Evolutionary conservation across 2,113 vertebrate species (phyloP), one percentile per base, ranked within the genome.

Genomic region (Vulpes vulpes): DNA sequence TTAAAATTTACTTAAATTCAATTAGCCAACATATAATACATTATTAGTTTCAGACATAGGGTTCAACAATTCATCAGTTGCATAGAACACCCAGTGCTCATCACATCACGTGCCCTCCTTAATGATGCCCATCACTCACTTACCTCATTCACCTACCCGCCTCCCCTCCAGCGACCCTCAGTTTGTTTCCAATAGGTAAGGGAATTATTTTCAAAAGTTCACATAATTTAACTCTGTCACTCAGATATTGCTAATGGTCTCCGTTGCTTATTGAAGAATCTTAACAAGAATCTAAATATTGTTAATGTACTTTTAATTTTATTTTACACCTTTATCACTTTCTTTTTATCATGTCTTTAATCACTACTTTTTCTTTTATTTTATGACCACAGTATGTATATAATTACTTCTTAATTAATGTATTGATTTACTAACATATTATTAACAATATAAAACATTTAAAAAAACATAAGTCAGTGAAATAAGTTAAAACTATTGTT

Each of bases 391-490:
- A 74, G 10, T 73, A 16, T 83, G 1, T 78, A 1, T 32, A 43
- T 76, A 78, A 76, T 92, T 83, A 93, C 32, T 87, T 80, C 65
- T 74, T 65, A 78, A 76, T 92, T 85, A 38, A 23, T 89, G 15
- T 0, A 81, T 2, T 67, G 25, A 60, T 43, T 86, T 82, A 62
- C 22, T 76, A 30, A 32, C 19, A 53, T 23, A 43, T 49, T 86
- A 83, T 74, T 87, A 71, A 49, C 1, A n/a, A 20, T 49, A 35
- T 64, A 78, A n/a, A 94, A 84, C 15, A 59, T 71, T 94, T 11
- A 85, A 3, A 89, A 69, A 92, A 65, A 59, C 49, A 25, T 25
- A 82, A 82, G 23, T 76, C 23, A 87, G 10, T 94, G 60, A 83
- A 83, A 95, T 91, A 73, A 95, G 59, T 1, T 79, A 76, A 89